Conservation (phyloP, 1,140 invertebrate species). For the Eupristina koningsbergeri region DNA sequence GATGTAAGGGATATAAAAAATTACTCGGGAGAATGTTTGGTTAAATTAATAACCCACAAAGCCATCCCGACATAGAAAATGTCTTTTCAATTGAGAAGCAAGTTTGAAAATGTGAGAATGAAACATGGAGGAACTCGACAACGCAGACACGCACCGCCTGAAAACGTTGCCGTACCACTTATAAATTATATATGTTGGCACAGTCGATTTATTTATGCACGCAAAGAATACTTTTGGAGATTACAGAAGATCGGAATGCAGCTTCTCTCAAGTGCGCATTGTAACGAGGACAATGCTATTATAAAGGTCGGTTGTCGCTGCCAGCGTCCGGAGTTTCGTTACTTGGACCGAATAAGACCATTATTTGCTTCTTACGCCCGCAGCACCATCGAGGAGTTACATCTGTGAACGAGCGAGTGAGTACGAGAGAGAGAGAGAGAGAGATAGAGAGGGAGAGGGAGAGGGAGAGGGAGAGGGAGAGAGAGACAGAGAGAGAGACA, state of each 20-base stretch:
- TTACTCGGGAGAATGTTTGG: neutral
- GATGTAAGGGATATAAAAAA: neutral
- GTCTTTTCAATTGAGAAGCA: neutral
- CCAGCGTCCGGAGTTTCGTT: slow-evolving; percentile 55
- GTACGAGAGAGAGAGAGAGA: too few relatives aligned
- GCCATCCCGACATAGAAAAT: neutral
- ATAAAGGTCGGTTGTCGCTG: slow-evolving; percentile 50
- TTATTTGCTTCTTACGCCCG: slow-evolving; percentile 61
- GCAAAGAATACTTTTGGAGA: slow-evolving; percentile 47
- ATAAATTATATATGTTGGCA: slow-evolving; percentile 33
- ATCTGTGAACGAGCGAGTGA: too few relatives aligned
- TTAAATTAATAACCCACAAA: neutral
- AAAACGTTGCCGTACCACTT: neutral
- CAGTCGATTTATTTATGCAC: slow-evolving; percentile 49
- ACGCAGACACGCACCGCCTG: neutral
- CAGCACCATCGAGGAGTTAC: slow-evolving; percentile 9
- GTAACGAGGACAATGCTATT: slow-evolving; percentile 57
- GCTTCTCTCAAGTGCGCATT: slow-evolving; percentile 54
- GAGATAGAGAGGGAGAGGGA: too few relatives aligned
- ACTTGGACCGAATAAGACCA: slow-evolving; percentile 58
- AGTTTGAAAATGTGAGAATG: neutral
- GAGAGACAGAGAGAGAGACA: too few relatives aligned
- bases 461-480: too few relatives aligned
- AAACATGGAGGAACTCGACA: neutral
- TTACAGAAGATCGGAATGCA: slow-evolving; percentile 54